Evolutionary conservation across 2,113 vertebrate genomes (phyloP).

Genomic region (Gyps fulvus): DNA sequence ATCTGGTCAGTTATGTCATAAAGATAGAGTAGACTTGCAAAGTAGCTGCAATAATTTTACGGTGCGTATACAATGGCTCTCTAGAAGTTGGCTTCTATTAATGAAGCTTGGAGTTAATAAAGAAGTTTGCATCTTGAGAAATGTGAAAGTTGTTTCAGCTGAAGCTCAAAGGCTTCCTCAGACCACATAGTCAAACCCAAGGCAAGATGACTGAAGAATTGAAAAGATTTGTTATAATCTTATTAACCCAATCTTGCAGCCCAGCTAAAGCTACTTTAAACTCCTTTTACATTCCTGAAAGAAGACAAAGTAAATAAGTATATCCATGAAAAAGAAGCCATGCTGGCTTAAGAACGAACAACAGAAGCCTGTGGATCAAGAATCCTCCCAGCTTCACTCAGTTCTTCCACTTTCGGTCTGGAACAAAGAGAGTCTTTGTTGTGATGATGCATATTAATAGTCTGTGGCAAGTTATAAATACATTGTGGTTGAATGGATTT

Average conservation of each 20-base stretch:
- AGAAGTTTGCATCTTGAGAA: background rate
- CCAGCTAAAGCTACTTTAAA: slow-evolving; percentile 63
- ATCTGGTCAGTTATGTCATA: background rate
- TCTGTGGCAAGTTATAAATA: background rate
- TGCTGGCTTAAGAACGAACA: slow-evolving; percentile 12
- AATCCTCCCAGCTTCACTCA: background rate
- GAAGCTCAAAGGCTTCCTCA: background rate
- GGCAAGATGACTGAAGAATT: slow-evolving; percentile 6
- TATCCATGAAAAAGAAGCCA: slow-evolving; percentile 28
- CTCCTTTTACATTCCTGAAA: slow-evolving; percentile 61
- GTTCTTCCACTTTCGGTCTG: background rate
- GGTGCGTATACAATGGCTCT: background rate
- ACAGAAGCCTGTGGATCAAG: background rate
- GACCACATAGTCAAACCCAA: background rate
- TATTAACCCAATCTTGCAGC: slow-evolving; percentile 59
- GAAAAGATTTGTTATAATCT: slow-evolving; percentile 64
- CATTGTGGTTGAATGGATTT: background rate
- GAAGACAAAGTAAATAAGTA: slow-evolving; percentile 65
- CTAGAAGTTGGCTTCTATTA: background rate
- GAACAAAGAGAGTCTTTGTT: slow-evolving; percentile 6
- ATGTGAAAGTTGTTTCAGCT: background rate
- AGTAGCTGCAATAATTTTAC: background rate
- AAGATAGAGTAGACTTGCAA: background rate
- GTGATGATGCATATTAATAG: slow-evolving; percentile 35
- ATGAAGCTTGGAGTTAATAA: background rate